Evolutionary conservation across 2,797 vertebrate species (phyloP), one percentile per base, ranked within the genome.

Genomic region (Craterocephalus amniculus): DNA sequence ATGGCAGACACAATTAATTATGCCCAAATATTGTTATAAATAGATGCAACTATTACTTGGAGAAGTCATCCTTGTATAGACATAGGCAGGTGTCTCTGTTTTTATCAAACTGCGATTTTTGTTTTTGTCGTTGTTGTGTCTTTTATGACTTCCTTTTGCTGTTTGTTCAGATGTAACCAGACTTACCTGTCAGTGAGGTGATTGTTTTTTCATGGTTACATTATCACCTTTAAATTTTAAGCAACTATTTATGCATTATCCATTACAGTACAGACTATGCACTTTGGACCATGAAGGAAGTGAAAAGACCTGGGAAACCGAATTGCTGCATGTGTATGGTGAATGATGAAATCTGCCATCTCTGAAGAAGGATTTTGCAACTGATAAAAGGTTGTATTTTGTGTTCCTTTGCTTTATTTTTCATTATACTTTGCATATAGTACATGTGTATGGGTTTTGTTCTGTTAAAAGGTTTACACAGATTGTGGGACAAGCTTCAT

Each of bases 201-300:
- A 72, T 57, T 71, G 74, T 66, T 11, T 63, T 62, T 45, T 26
- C 8, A 0, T 20, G 12, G 72, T 58, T 57, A 70, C 59, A 35
- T 60, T 75, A 72, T 62, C 65, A 58, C 18, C 54, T 43, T 74
- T 72, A 65, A 24, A 83, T 77, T 76, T 68, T 72, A 65, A 75
- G 72, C 59, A 62, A 27, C 24, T 0, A 36, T 63, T 76, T 40
- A 64, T 67, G 55, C 49, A 65, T 81, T 63, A 67, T 83, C 68
- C 61, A 70, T 72, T 63, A 56, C 38, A n/a, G 24, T 24, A 63
- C 40, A 65, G 59, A 40, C 65, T 4, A n/a, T n/a, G 18, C 63
- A 66, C 1, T 65, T 45, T 31, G 40, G 74, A n/a, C 6, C 2
- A 45, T 9, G 7, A 45, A 7, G 20, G 18, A 20, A 20, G 6